phyloP scores from a whole-genome alignment of 2,888 invertebrate species.

The Lamproptera curius region DNA sequence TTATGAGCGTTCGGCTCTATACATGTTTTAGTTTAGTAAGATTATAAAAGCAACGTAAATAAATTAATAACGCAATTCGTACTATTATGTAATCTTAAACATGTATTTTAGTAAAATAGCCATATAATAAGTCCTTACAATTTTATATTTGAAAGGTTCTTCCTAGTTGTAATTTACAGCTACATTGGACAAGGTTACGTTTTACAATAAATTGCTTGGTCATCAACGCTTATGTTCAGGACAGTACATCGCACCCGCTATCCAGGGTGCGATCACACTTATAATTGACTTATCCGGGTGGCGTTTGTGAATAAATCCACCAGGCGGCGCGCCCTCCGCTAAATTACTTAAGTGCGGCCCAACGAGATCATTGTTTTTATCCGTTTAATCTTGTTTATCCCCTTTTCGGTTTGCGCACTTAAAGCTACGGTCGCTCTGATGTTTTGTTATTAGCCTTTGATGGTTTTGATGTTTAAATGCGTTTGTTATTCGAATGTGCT shows the following conservation, averaged over 20 bases:
- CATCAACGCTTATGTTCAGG: slow-evolving; percentile 29
- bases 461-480: too few species aligned
- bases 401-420: slow-evolving; percentile 28
- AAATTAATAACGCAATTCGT: too few species aligned
- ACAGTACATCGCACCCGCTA: slow-evolving; percentile 26
- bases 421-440: slow-evolving; percentile 16
- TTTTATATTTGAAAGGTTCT: too few species aligned
- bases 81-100: too few species aligned
- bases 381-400: slow-evolving; percentile 30
- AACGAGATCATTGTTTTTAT: slow-evolving; percentile 44
- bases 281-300: slow-evolving; percentile 71
- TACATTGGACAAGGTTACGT: neutral
- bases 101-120: too few species aligned
- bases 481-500: too few species aligned
- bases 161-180: too few species aligned
- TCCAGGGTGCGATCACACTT: slow-evolving; percentile 63
- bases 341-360: slow-evolving; percentile 53
- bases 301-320: slow-evolving; percentile 45
- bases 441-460: slow-evolving; percentile 2
- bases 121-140: too few species aligned
- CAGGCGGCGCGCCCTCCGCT: slow-evolving; percentile 35
- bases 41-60: too few species aligned
- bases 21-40: too few species aligned
- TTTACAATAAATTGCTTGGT: neutral
- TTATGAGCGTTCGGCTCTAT: too few species aligned